Percentiles rank a stretch among this genome's conserved stretches.
Evolutionary conservation across 2,113 vertebrate species (phyloP).

Genomic region (Phylloscopus trochilus): DNA sequence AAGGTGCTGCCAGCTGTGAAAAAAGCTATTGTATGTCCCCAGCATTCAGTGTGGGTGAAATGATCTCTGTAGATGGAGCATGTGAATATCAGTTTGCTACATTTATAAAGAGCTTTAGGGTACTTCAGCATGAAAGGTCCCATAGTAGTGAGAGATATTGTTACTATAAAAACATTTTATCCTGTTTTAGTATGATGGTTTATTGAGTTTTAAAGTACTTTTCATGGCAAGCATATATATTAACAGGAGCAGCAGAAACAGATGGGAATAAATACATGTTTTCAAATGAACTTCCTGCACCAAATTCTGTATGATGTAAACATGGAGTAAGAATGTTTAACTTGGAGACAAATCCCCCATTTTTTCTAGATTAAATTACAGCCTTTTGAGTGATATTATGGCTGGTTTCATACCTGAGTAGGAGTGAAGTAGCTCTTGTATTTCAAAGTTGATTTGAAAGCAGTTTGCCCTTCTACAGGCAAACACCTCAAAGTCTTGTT

Average conservation of each 20-base stretch:
- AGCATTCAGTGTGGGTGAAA: constrained; percentile 24
- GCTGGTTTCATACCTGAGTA: not conserved
- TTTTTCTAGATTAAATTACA: not conserved
- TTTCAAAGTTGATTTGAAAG: not conserved
- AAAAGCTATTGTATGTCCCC: constrained; percentile 43
- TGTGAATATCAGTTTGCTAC: constrained; percentile 54
- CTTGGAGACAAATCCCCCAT: not conserved
- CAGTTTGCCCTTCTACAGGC: not conserved
- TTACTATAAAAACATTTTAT: constrained; percentile 64
- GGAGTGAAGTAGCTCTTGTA: not conserved
- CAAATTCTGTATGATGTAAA: not conserved
- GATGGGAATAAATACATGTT: not conserved
- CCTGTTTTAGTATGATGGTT: constrained; percentile 39
- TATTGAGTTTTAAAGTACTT: constrained; percentile 56
- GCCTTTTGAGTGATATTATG: not conserved
- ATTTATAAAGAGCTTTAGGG: constrained; percentile 53
- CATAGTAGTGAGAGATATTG: constrained; percentile 49
- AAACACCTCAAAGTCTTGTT: not conserved
- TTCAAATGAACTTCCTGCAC: not conserved
- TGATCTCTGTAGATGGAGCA: constrained; percentile 51
- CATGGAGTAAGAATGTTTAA: not conserved
- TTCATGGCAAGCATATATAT: constrained; percentile 27
- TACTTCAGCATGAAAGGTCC: constrained; percentile 51
- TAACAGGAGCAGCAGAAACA: not conserved
- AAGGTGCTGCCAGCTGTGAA: constrained; percentile 51